Conservation (phyloP, 1,140 invertebrate genomes). For the Choristoneura fumiferana region DNA sequence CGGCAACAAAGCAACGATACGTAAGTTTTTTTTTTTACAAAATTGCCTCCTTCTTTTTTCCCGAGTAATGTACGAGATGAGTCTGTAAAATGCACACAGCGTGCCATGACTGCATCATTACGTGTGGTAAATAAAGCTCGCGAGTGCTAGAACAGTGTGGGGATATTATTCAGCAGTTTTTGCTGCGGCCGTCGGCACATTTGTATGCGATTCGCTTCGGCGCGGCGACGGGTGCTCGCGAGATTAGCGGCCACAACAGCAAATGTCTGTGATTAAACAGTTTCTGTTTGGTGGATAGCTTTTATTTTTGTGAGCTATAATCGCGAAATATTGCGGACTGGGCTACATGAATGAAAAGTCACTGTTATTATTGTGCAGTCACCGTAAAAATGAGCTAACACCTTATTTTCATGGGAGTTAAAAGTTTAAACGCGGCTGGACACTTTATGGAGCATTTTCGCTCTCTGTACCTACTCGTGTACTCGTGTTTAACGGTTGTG, state of each 20-base stretch:
- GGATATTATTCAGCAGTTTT: slow-evolving; percentile 69
- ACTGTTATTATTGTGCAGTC: background rate
- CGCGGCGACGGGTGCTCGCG: slow-evolving; percentile 46
- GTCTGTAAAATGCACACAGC: slow-evolving; percentile 44
- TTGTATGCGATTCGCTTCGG: slow-evolving; percentile 68
- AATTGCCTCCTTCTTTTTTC: slow-evolving; percentile 18
- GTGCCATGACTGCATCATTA: slow-evolving; percentile 54
- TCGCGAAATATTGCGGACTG: background rate
- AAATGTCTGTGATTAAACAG: slow-evolving; percentile 62
- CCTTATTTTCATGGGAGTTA: too few relatives aligned
- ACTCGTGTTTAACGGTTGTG: slow-evolving; percentile 21
- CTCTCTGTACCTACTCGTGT: too few relatives aligned
- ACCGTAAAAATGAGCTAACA: background rate
- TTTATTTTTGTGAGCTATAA: slow-evolving; percentile 7
- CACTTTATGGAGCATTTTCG: too few relatives aligned
- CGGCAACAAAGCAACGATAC: slow-evolving; percentile 1
- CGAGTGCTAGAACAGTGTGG: slow-evolving; percentile 44
- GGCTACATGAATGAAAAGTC: background rate
- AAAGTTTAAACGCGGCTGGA: too few relatives aligned
- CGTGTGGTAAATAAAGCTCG: slow-evolving; percentile 44
- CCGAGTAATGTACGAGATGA: slow-evolving; percentile 33
- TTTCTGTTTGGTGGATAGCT: slow-evolving; percentile 46
- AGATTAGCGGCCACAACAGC: slow-evolving; percentile 53
- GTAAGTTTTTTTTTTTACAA: slow-evolving; percentile 1
- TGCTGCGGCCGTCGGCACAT: slow-evolving; percentile 50